Base-by-base conservation (phyloP, 2,797 vertebrate genomes). In the Picus viridis region DNA sequence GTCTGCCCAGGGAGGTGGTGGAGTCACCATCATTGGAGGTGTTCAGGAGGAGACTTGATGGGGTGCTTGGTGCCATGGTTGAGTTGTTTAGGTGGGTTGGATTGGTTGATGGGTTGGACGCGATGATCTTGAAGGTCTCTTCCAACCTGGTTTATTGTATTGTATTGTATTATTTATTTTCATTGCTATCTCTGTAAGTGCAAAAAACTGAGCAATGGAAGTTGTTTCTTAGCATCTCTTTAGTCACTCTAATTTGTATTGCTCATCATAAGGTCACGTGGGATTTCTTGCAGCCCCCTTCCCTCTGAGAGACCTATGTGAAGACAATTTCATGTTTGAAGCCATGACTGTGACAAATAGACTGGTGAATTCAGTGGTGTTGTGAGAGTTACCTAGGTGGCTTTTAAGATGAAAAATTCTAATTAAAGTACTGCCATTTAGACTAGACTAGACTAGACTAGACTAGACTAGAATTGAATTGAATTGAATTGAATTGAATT, bases 281-380 rank as follows among this genome's bases (percentile, higher is more conserved):
- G 67, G 76, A 67, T 74, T 94, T 58, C 9, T 65, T 84, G 68
- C 45, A 43, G 27, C 82, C 58, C 8, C 51, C 11, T 65, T 67
- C 68, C 32, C 30, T 84, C 30, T 30, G 32, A 92, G 62, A 3
- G 1, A 32, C 57, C 56, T 83, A 94, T 61, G 80, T 97, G 92
- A 96, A 92, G 36, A 65, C 56, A 81, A 41, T 75, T 97, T 96
- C 32, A 24, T 95, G 76, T 97, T 95, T 93, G 90, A 89, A 96
- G 78, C 79, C 73, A 79, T 69, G 79, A 83, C 65, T n/a, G 17
- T 71, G 77, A 68, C 83, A 86, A 94, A 81, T 23, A 68, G 30
- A 57, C 30, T 36, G 57, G 20, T 30, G 57, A 80, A 83, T 53
- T 32, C 45, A 34, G 2, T 69, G 23, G 15, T 84, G 12, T 77